phyloP scores from a whole-genome alignment of 2,113 vertebrate species.

The Canis aureus region DNA sequence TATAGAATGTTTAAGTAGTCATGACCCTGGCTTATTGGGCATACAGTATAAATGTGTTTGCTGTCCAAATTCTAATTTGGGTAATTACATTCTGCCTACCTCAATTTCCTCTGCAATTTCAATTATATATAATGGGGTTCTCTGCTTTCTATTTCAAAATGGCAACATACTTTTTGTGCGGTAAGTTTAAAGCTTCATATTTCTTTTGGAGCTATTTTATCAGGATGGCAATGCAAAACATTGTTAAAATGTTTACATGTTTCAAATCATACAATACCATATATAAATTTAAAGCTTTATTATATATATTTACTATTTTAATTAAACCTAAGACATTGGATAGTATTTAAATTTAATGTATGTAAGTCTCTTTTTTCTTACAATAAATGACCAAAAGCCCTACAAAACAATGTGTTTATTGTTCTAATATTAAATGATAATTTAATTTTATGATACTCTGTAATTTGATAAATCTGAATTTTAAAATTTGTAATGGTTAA shows the following conservation, averaged over 20 bases:
- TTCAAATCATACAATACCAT: not conserved
- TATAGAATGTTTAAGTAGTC: conserved; percentile 63
- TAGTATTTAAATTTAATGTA: not conserved
- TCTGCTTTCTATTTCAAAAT: conserved; percentile 50
- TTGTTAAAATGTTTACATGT: not conserved
- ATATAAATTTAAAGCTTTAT: not conserved
- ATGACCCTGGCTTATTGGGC: conserved; percentile 52
- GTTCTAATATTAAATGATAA: not conserved
- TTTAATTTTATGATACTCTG: not conserved
- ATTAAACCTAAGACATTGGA: not conserved
- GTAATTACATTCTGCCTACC: conserved; percentile 65
- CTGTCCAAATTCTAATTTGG: conserved; percentile 77
- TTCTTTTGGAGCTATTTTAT: conserved; percentile 45
- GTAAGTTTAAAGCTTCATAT: not conserved
- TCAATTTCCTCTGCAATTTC: conserved; percentile 73
- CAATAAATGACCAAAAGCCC: not conserved
- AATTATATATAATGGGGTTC: conserved; percentile 52
- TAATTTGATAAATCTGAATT: conserved; percentile 22
- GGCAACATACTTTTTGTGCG: not conserved
- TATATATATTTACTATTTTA: conserved; percentile 14
- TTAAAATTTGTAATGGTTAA: not conserved
- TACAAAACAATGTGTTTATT: not conserved
- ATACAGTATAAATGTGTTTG: conserved; percentile 70
- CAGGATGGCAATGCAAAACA: conserved; percentile 15
- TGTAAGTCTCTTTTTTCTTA: not conserved